These are phyloP conservation scores for Ammodytes marinus DNA, from an alignment of 2,113 vertebrate species.

Conservation along the genomic window DNA sequence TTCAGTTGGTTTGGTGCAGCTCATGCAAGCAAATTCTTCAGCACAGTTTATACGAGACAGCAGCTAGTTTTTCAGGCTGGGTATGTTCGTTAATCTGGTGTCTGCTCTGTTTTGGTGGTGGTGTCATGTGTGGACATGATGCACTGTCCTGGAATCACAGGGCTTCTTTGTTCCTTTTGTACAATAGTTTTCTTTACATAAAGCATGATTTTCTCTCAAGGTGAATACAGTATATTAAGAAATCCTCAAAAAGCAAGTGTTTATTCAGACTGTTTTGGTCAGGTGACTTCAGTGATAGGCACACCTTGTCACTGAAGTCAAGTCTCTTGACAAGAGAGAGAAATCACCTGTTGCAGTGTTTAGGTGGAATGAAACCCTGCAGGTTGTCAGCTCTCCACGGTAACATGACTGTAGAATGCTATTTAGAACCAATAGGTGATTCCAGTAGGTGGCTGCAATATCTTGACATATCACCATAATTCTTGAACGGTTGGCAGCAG, in stretches of 20 bases:
- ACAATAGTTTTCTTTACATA: neutral
- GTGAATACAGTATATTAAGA: neutral
- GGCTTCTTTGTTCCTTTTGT: neutral
- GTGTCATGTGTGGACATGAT: neutral
- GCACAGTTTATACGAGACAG: neutral
- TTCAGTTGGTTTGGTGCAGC: neutral
- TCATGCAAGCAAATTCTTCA: neutral
- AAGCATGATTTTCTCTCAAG: no score
- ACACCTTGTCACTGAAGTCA: no score
- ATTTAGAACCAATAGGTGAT: neutral
- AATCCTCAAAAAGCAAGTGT: neutral
- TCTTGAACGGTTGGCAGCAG: neutral
- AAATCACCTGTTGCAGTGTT: constrained; percentile 23
- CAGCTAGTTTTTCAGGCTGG: constrained; percentile 1
- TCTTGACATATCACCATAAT: neutral
- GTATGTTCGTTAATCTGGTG: constrained; percentile 24
- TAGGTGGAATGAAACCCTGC: constrained; percentile 3
- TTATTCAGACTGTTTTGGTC: neutral
- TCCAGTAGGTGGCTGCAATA: constrained; percentile 6
- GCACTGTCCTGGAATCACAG: neutral
- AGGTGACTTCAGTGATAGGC: constrained; percentile 3
- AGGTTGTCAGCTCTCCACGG: constrained; percentile 18
- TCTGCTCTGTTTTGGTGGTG: neutral
- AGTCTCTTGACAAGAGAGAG: neutral
- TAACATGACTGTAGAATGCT: constrained; percentile 24